Conservation (phyloP, 2,888 invertebrate species). For the Digitonthophagus gazella region DNA sequence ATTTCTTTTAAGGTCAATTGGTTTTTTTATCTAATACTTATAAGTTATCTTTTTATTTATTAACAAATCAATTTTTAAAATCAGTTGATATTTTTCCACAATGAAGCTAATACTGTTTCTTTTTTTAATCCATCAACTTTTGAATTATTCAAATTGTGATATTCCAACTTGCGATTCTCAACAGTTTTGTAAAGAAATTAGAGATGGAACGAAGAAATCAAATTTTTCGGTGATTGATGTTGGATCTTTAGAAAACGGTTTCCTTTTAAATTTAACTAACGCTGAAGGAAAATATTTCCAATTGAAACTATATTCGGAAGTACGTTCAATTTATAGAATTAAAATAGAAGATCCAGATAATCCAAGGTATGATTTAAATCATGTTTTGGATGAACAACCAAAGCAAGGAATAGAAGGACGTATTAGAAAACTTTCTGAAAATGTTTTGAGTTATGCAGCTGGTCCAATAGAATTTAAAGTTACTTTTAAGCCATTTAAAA, state of each 20-base stretch:
- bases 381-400: constrained; percentile 24
- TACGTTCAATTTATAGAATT: constrained; percentile 22
- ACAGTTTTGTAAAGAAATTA: constrained; percentile 20
- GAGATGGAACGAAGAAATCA: constrained; percentile 7
- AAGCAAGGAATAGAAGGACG: neutral
- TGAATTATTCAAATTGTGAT: neutral
- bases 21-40: no score
- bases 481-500: constrained; percentile 69
- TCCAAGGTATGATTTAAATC: constrained; percentile 4
- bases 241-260: neutral
- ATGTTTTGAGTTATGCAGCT: no score
- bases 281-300: neutral
- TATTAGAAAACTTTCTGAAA: neutral
- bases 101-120: neutral
- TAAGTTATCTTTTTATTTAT: no score
- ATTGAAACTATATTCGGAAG: neutral
- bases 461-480: constrained; percentile 61
- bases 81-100: neutral
- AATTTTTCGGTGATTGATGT: neutral
- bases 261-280: neutral
- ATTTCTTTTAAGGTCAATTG: no score
- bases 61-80: no score
- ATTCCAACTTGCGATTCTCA: constrained; percentile 18
- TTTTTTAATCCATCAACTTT: neutral
- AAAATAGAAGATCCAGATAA: constrained; percentile 19